phyloP scores from a whole-genome alignment of 2,797 vertebrate species.

The Pipistrellus nathusii region DNA sequence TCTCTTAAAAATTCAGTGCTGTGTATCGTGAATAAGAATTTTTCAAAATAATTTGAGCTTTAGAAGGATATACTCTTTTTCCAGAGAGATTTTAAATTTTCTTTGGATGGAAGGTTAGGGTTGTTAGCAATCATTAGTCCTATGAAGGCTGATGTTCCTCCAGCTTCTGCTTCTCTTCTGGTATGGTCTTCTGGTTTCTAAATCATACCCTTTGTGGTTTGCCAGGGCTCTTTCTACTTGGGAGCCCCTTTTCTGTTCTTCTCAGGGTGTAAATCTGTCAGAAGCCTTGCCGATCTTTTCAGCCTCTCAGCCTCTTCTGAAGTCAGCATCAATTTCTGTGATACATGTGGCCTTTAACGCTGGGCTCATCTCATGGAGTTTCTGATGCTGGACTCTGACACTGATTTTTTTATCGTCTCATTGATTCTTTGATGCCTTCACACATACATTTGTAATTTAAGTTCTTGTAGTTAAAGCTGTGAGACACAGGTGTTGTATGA shows the following conservation, averaged over 20 bases:
- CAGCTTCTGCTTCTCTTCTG: not conserved
- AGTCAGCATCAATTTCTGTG: not conserved
- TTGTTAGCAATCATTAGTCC: not conserved
- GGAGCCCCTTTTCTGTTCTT: not conserved
- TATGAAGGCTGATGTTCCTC: not conserved
- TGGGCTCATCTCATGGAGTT: not conserved
- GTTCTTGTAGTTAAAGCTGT: not conserved
- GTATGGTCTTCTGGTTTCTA: not conserved
- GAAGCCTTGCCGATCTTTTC: not conserved
- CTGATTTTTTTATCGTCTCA: not conserved
- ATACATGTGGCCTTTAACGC: not conserved
- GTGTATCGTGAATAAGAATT: not conserved
- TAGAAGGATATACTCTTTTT: not conserved
- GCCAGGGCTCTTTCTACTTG: not conserved
- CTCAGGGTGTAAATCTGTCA: not conserved
- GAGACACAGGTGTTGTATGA: not conserved
- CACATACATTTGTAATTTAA: not conserved
- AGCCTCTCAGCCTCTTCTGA: not conserved
- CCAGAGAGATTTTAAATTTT: not conserved
- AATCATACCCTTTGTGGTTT: not conserved
- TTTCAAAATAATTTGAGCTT: not conserved
- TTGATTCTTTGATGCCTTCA: slow-evolving; percentile 25
- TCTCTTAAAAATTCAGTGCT: not conserved
- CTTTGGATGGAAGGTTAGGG: not conserved
- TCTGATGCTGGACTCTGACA: not conserved